These are phyloP conservation scores for Diplosoma virens DNA, from an alignment of 23 tunicate species.

Conservation along the genomic window DNA sequence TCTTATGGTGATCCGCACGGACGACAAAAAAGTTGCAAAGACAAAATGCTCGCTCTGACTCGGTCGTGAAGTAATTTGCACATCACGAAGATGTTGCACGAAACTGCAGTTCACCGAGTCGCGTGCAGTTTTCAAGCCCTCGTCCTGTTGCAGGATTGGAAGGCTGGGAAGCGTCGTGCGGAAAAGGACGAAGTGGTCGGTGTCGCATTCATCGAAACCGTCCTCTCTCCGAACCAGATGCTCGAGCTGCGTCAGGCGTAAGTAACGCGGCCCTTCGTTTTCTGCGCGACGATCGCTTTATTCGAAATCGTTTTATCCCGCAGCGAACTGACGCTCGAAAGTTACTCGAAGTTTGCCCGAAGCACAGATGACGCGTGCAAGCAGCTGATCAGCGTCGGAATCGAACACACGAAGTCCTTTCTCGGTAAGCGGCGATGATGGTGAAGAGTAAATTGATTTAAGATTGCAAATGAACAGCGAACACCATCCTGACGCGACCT, in stretches of 20 bases:
- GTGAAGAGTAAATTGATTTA: neutral
- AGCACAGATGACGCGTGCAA: slow-evolving; percentile 74
- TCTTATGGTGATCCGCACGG: too few species aligned
- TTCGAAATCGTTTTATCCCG: neutral
- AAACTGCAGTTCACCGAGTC: too few species aligned
- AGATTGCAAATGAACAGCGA: too few species aligned
- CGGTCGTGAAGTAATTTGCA: too few species aligned
- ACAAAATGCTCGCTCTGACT: too few species aligned
- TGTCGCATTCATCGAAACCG: slow-evolving; percentile 54
- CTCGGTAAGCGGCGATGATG: slow-evolving; percentile 5
- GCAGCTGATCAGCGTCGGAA: slow-evolving; percentile 42
- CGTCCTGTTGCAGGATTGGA: slow-evolving; percentile 72
- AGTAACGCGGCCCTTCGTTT: neutral
- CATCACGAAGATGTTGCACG: too few species aligned
- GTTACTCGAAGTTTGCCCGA: slow-evolving; percentile 58
- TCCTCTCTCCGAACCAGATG: slow-evolving; percentile 48
- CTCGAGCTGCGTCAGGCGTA: slow-evolving; percentile 37
- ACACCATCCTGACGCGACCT: too few species aligned
- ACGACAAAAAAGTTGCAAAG: too few species aligned
- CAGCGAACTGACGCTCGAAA: slow-evolving; percentile 60
- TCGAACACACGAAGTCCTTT: slow-evolving; percentile 47
- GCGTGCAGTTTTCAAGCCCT: too few species aligned
- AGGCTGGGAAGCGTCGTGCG: slow-evolving; percentile 87
- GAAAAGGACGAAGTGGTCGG: slow-evolving; percentile 86
- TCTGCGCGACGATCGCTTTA: neutral